These are phyloP conservation scores for Tragulus kanchil DNA, from an alignment of 2,113 vertebrate species.

Conservation along the genomic window DNA sequence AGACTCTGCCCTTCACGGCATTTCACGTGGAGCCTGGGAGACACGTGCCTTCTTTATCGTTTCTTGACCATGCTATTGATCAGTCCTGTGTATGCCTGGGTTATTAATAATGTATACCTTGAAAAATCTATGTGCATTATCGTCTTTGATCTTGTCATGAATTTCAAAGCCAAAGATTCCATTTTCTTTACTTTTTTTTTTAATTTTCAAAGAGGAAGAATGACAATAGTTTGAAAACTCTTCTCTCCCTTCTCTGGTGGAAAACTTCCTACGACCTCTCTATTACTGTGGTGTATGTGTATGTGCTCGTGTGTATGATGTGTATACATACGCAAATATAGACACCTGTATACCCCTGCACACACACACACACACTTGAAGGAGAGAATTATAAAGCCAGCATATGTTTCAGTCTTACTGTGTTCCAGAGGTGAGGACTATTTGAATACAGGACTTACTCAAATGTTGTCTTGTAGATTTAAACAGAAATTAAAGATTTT, in stretches of 20 bases:
- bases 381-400: constrained; percentile 73
- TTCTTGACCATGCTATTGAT: constrained; percentile 87
- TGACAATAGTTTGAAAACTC: constrained; percentile 79
- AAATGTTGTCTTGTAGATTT: constrained; percentile 88
- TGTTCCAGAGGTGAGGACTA: constrained; percentile 86
- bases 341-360: rapidly evolving
- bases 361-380: constrained; percentile 31
- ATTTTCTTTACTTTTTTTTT: constrained; percentile 73
- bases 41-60: constrained; percentile 71
- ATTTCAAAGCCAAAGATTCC: constrained; percentile 87
- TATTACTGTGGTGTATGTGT: constrained; percentile 78
- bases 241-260: constrained; percentile 60
- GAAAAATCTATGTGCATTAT: constrained; percentile 91
- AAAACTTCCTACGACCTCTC: constrained; percentile 71
- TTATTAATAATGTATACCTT: constrained; percentile 91
- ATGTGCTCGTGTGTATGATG: background rate
- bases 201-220: constrained; percentile 78
- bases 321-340: rapidly evolving
- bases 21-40: background rate
- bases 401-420: constrained; percentile 75
- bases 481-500: constrained; percentile 92
- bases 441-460: constrained; percentile 85
- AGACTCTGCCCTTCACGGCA: rapidly evolving
- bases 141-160: constrained; percentile 89
- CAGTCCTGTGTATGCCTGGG: constrained; percentile 82